Conservation (phyloP, 1,140 invertebrate genomes). For the Drosophila parabipectinata region DNA sequence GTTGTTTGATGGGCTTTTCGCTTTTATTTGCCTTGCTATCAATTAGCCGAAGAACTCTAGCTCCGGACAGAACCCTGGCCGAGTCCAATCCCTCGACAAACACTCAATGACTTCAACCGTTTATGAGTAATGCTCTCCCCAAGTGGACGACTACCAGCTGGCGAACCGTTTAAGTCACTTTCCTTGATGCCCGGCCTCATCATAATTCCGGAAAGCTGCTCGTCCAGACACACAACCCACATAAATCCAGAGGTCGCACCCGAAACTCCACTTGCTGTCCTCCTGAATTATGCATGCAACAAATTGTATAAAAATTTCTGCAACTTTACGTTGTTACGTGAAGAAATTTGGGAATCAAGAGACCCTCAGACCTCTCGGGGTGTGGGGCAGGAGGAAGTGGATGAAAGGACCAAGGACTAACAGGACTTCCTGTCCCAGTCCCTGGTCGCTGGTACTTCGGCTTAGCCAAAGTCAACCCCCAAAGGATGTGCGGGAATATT, state of each 20-base stretch:
- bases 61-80: neutral
- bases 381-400: too few species aligned
- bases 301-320: constrained; percentile 83
- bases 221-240: constrained; percentile 29
- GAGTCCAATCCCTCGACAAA: too few species aligned
- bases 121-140: too few species aligned
- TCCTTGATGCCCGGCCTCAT: constrained; percentile 64
- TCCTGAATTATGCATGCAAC: constrained; percentile 83
- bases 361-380: constrained; percentile 44
- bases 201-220: constrained; percentile 69
- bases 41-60: constrained; percentile 30
- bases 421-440: constrained; percentile 19
- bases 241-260: constrained; percentile 66
- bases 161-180: constrained; percentile 41
- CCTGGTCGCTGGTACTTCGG: constrained; percentile 32
- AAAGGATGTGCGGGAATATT: constrained; percentile 36
- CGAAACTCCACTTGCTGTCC: constrained; percentile 46
- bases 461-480: constrained; percentile 58
- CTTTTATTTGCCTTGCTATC: constrained; percentile 36
- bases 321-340: constrained; percentile 81
- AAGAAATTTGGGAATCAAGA: constrained; percentile 78
- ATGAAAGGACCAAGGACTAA: constrained; percentile 11
- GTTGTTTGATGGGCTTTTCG: constrained; percentile 42
- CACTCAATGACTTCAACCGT: too few species aligned
- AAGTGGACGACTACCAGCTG: constrained; percentile 30